These are phyloP conservation scores for Mustela lutreola DNA, from an alignment of 2,113 vertebrate species.

Conservation along the genomic window DNA sequence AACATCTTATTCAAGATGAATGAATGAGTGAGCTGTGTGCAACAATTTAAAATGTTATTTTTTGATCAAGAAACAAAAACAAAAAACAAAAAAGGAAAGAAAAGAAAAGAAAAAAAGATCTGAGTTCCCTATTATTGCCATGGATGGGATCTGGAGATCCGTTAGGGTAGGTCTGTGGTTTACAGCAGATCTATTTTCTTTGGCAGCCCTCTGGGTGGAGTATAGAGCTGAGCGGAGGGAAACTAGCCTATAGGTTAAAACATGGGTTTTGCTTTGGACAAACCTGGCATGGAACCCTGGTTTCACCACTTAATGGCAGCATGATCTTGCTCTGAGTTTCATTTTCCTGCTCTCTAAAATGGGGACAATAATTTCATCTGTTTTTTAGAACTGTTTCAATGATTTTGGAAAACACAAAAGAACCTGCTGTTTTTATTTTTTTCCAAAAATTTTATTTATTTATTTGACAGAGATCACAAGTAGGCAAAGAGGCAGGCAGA, in stretches of 20 bases:
- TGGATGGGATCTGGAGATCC: neutral
- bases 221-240: neutral
- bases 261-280: neutral
- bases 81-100: neutral
- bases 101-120: neutral
- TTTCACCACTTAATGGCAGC: rapidly evolving
- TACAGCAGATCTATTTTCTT: neutral
- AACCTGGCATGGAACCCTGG: too few relatives aligned
- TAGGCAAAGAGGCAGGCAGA: too few relatives aligned
- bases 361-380: neutral
- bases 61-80: neutral
- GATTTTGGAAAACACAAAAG: neutral
- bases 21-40: neutral
- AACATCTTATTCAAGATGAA: neutral
- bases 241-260: neutral
- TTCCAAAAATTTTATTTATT: too few relatives aligned
- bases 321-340: neutral
- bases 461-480: too few relatives aligned
- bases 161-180: neutral
- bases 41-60: neutral
- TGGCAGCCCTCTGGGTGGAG: neutral
- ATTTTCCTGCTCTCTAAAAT: neutral
- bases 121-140: neutral
- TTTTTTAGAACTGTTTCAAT: neutral
- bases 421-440: too few relatives aligned